phyloP scores from a whole-genome alignment of 2,797 vertebrate species.

The Leptodactylus fallax region DNA sequence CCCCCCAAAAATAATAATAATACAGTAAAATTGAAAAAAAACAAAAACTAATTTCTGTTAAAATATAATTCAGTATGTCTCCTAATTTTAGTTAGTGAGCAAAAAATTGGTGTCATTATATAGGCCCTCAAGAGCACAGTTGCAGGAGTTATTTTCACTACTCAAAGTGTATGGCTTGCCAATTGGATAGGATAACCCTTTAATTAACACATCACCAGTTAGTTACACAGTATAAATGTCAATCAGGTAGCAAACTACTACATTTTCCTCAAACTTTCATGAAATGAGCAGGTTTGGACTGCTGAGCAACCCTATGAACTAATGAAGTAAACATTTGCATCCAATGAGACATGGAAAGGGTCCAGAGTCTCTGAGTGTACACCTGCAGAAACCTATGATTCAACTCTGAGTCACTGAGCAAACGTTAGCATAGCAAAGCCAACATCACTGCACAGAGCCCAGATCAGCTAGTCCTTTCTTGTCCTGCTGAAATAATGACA shows the following conservation, averaged over 20 bases:
- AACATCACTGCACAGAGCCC: conserved; percentile 69
- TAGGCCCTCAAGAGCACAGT: neutral
- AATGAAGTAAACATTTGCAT: conserved; percentile 81
- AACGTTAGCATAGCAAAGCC: conserved; percentile 75
- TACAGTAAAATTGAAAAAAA: too few relatives aligned
- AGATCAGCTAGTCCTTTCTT: conserved; percentile 72
- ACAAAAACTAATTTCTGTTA: neutral
- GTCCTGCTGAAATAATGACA: conserved; percentile 76
- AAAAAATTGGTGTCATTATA: neutral
- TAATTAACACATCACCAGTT: conserved; percentile 59
- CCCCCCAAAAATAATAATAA: too few relatives aligned
- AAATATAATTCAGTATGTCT: neutral
- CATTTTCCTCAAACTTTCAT: conserved; percentile 45
- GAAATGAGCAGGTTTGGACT: conserved; percentile 72
- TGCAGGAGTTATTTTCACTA: neutral
- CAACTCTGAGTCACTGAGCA: conserved; percentile 81
- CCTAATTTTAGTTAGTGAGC: neutral
- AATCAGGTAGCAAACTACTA: conserved; percentile 57
- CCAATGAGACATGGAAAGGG: conserved; percentile 75
- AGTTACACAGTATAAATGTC: conserved; percentile 62
- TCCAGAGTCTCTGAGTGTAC: conserved; percentile 77
- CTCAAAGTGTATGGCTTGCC: conserved; percentile 12
- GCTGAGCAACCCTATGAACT: conserved; percentile 80
- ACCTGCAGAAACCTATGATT: conserved; percentile 83
- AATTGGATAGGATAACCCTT: conserved; percentile 49